A percentile compares a stretch with the other conserved stretches of the same genome.
Conservation (phyloP, 2,113 vertebrate species). For the Poicephalus gulielmi region DNA sequence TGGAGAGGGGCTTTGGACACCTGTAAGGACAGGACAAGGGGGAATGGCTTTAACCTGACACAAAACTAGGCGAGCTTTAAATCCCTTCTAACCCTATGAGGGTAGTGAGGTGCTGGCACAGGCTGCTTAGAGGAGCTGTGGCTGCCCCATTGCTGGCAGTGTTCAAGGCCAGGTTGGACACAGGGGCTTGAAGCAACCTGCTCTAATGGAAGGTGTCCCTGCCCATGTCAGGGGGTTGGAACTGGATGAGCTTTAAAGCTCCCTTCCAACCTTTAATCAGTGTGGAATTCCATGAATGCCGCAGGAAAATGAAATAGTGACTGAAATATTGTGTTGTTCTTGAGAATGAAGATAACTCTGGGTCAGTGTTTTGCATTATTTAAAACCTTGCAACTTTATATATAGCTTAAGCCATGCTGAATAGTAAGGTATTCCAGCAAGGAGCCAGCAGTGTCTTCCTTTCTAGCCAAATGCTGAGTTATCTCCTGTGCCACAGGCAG, state of each 20-base stretch:
- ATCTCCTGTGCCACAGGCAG: neutral
- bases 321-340: neutral
- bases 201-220: neutral
- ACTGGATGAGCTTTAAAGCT: neutral
- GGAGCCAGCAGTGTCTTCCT: neutral
- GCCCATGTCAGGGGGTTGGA: neutral
- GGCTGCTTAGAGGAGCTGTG: neutral
- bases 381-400: neutral
- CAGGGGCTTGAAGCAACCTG: neutral
- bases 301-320: neutral
- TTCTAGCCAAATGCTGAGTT: neutral
- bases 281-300: neutral
- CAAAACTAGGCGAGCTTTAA: neutral
- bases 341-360: neutral
- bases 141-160: neutral
- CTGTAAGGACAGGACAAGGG: neutral
- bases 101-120: neutral
- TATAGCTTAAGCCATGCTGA: neutral
- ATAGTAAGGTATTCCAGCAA: neutral
- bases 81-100: neutral
- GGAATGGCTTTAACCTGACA: neutral
- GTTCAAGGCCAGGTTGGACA: neutral
- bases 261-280: neutral
- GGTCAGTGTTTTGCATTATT: neutral
- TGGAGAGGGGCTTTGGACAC: neutral